A percentile compares a stretch with the other conserved stretches of the same genome.
Conservation (phyloP, 2,113 vertebrate species). For the Porphyrio hochstetteri region DNA sequence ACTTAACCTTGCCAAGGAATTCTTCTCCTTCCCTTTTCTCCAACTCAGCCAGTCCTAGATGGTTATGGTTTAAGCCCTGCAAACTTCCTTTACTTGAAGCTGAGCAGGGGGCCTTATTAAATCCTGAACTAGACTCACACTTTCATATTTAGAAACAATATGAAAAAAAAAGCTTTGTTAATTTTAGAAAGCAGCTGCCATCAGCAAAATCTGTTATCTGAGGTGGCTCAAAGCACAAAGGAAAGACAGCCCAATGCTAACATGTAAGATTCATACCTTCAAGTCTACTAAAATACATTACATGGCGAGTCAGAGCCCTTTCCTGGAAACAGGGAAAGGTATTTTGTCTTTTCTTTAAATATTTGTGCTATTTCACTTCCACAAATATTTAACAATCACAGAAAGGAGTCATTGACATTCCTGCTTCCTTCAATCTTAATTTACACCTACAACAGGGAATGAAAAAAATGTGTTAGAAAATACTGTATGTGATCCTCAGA, state of each 20-base stretch:
- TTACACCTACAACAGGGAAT: not conserved
- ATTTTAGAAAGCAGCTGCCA: not conserved
- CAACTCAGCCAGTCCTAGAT: not conserved
- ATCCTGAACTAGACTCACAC: not conserved
- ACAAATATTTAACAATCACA: not conserved
- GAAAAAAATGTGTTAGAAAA: not conserved
- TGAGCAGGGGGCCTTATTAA: not conserved
- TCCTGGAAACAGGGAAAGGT: not conserved
- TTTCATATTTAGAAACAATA: not conserved
- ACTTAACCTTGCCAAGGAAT: not conserved
- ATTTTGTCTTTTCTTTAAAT: not conserved
- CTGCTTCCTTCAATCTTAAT: not conserved
- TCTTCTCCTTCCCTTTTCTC: not conserved
- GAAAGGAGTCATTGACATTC: not conserved
- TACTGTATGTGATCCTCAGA: not conserved
- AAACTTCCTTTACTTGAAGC: not conserved
- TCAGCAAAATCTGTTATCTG: not conserved
- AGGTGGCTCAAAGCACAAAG: not conserved
- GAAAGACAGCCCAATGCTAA: not conserved
- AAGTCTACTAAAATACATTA: not conserved
- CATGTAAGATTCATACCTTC: not conserved
- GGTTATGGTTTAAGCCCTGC: not conserved
- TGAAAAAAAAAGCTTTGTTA: not conserved
- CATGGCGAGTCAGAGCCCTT: not conserved
- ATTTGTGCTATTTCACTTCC: not conserved